Conservation (phyloP, 2,797 vertebrate genomes). For the Pagetopsis macropterus region DNA sequence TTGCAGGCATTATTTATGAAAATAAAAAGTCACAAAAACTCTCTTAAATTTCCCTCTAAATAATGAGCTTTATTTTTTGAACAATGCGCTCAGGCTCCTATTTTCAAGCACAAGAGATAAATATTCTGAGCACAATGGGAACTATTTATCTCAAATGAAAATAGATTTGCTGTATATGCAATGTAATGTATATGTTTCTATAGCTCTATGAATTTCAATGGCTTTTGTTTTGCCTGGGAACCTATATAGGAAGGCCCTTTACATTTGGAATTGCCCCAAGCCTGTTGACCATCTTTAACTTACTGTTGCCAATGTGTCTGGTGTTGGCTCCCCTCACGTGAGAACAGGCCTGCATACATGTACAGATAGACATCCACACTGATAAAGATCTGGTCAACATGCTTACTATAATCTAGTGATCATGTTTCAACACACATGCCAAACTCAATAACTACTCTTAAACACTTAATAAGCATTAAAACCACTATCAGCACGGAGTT, state of each 20-base stretch:
- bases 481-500: background rate
- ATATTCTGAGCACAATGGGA: constrained; percentile 39
- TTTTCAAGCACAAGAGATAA: constrained; percentile 34
- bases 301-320: constrained; percentile 37
- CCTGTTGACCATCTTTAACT: constrained; percentile 46
- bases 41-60: constrained; percentile 6
- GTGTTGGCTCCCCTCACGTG: constrained; percentile 21
- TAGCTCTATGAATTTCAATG: constrained; percentile 60
- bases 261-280: constrained; percentile 38
- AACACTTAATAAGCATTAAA: background rate
- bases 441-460: background rate
- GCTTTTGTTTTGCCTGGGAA: constrained; percentile 59
- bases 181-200: constrained; percentile 62
- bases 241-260: constrained; percentile 56
- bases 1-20: background rate
- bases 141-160: constrained; percentile 26
- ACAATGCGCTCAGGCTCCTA: constrained; percentile 24
- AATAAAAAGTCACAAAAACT: background rate
- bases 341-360: constrained; percentile 44
- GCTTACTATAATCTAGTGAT: background rate
- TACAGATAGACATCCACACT: constrained; percentile 25
- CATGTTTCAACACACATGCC: constrained; percentile 3
- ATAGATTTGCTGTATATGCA: constrained; percentile 53
- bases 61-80: constrained; percentile 25
- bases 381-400: constrained; percentile 40